phyloP scores from a whole-genome alignment of 2,797 vertebrate species.

The Yasuhikotakia modesta region DNA sequence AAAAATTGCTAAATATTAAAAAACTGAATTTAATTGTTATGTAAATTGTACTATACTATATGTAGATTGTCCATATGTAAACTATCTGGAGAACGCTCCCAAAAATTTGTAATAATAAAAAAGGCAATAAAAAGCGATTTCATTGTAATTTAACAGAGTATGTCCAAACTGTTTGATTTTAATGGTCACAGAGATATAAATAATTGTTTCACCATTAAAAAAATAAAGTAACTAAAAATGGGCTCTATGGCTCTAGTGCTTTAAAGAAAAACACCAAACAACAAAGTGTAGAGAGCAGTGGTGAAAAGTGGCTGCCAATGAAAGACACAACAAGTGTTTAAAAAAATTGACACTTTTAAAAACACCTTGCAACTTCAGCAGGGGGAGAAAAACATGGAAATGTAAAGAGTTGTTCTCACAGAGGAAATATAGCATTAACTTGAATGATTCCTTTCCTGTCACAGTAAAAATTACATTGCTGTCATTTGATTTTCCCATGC shows the following conservation, averaged over 20 bases:
- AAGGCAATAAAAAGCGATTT: too few relatives aligned
- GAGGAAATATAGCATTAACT: conserved; percentile 54
- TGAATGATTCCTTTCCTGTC: conserved; percentile 48
- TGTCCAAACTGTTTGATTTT: too few relatives aligned
- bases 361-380: conserved; percentile 32
- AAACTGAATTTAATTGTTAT: too few relatives aligned
- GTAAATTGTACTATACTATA: too few relatives aligned
- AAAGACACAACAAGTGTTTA: conserved; percentile 30
- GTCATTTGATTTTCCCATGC: conserved; percentile 59
- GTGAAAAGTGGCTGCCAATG: background rate
- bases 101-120: too few relatives aligned
- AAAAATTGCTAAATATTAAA: too few relatives aligned
- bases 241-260: background rate
- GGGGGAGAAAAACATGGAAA: conserved; percentile 26
- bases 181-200: background rate
- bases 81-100: too few relatives aligned
- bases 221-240: background rate
- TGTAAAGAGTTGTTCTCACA: conserved; percentile 42
- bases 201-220: background rate
- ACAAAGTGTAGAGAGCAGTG: background rate
- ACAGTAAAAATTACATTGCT: conserved; percentile 47
- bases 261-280: background rate
- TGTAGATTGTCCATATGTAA: too few relatives aligned
- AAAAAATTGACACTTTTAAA: conserved; percentile 31
- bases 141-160: too few relatives aligned